A percentile compares a stretch with the other conserved stretches of the same genome.
phyloP scores from a whole-genome alignment of 2,888 invertebrate species.

The Leucania comma region DNA sequence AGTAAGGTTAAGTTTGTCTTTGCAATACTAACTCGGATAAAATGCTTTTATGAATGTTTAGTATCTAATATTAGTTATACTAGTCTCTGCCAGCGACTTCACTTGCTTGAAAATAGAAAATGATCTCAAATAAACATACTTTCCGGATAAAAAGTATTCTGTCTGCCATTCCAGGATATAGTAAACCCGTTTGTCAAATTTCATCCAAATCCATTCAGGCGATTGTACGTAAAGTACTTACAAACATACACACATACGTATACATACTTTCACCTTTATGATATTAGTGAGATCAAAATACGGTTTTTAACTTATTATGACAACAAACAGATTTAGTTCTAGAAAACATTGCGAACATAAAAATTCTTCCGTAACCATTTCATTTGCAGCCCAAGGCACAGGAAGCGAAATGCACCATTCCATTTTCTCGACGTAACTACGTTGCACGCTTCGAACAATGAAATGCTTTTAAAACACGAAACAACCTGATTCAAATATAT shows the following conservation, averaged over 20 bases:
- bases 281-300: not conserved
- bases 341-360: constrained; percentile 76
- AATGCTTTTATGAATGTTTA: not conserved
- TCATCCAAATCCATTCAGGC: too few species aligned
- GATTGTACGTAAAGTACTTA: too few species aligned
- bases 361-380: constrained; percentile 82
- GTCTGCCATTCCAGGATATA: too few species aligned
- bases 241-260: not conserved
- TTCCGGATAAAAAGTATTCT: too few species aligned
- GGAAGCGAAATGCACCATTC: constrained; percentile 86
- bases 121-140: too few species aligned
- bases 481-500: constrained; percentile 83
- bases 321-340: constrained; percentile 66
- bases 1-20: constrained; percentile 48
- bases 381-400: constrained; percentile 86
- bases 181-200: too few species aligned
- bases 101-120: too few species aligned
- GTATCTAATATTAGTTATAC: too few species aligned
- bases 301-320: constrained; percentile 19
- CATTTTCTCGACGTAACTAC: constrained; percentile 86
- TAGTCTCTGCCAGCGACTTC: too few species aligned
- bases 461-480: constrained; percentile 89
- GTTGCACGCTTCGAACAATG: constrained; percentile 87
- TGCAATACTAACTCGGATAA: constrained; percentile 9
- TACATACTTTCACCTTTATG: not conserved